Evolutionary conservation across 2,113 vertebrate species (phyloP), one percentile per base, ranked within the genome.

Genomic region (Gulo gulo): DNA sequence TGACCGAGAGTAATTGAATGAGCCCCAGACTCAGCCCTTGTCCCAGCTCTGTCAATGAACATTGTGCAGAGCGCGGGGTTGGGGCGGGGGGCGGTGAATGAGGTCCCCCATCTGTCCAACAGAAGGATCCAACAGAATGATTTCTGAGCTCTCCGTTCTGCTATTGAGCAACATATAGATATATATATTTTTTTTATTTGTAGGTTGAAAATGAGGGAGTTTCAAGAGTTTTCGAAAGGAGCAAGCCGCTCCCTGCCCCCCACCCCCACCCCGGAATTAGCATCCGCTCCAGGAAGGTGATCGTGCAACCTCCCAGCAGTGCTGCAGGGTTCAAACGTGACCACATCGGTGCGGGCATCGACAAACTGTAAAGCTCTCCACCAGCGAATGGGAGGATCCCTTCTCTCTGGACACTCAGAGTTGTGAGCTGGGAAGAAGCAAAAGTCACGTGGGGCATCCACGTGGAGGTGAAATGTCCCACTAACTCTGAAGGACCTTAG

Each of bases 301-400:
- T 18, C 16, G 3, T 34, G 31, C 24, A 24, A 67, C 65, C 59
- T 86, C 50, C 1, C 1, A 0, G 14, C 0, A 0, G 7, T 5
- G 31, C 55, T 1, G 9, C 2, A 18, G 34, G 47, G 59, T 26
- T 52, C 85, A 61, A 5, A 29, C 0, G n/a, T 15, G 20, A 23
- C 59, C 11, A 0, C 24, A 11, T n/a, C 23, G 31, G 6, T 39
- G 50, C 50, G 31, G 76, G n/a, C 18, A 67, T 7, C 34, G 21
- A 29, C n/a, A 36, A 39, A 36, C 18, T 8, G 8, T 6, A 59
- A 42, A 47, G 23, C 23, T 45, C 55, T 18, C 16, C 67, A 4
- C 23, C 55, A 0, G 6, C 3, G 55, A 67, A 11, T 6, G 26
- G 9, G 24, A 45, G 71, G 4, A 52, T 4, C 31, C n/a, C 42